A percentile compares a stretch with the other conserved stretches of the same genome.
These are phyloP conservation scores for Drosophila quadrilineata DNA, from an alignment of 1,140 invertebrate species.

Conservation along the genomic window DNA sequence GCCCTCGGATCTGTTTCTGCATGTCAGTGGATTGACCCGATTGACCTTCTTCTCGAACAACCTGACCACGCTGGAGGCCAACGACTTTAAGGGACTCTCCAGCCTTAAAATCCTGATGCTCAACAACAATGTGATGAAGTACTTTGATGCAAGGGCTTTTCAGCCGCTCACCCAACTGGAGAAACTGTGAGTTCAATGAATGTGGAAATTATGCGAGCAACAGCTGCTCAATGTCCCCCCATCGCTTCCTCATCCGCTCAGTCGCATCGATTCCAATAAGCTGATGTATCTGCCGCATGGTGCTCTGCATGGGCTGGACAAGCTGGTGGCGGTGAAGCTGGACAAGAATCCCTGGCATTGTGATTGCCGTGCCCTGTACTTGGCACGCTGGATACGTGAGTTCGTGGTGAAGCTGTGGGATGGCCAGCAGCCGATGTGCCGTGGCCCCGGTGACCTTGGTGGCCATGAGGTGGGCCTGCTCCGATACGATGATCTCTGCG, in stretches of 20 bases:
- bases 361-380: constrained; percentile 89
- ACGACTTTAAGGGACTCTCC: constrained; percentile 83
- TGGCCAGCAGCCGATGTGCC: constrained; percentile 86
- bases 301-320: constrained; percentile 85
- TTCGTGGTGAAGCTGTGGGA: constrained; percentile 88
- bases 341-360: constrained; percentile 94
- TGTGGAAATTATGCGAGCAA: not conserved
- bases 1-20: constrained; percentile 82
- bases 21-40: constrained; percentile 82
- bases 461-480: constrained; percentile 82
- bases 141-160: constrained; percentile 83
- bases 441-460: constrained; percentile 86
- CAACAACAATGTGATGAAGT: constrained; percentile 84
- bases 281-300: constrained; percentile 87
- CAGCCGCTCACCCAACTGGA: constrained; percentile 81
- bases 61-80: constrained; percentile 82
- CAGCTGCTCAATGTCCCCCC: not conserved
- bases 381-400: constrained; percentile 85
- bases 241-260: not conserved
- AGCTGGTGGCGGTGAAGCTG: constrained; percentile 88
- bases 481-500: constrained; percentile 90
- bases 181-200: constrained; percentile 81
- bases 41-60: constrained; percentile 85
- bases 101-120: constrained; percentile 84
- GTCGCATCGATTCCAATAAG: constrained; percentile 91